These are phyloP conservation scores for Indicator maculatus DNA, from an alignment of 2,113 vertebrate species.

Conservation along the genomic window DNA sequence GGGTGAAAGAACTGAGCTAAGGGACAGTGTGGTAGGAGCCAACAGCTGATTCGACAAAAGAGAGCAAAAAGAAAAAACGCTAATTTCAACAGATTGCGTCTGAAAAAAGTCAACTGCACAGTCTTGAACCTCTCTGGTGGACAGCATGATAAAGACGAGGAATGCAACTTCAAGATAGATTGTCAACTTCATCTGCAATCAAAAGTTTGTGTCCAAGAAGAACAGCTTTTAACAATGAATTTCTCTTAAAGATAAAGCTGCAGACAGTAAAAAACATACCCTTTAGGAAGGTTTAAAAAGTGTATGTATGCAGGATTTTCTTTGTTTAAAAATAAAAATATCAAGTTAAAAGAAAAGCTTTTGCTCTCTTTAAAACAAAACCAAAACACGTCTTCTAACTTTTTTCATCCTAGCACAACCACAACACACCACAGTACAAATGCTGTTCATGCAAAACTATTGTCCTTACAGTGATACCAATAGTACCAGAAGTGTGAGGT, in stretches of 20 bases:
- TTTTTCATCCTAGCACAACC: neutral
- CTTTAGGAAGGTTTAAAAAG: neutral
- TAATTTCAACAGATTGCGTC: neutral
- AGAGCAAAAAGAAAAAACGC: neutral
- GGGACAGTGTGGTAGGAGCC: neutral
- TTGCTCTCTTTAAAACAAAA: neutral
- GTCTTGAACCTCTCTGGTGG: neutral
- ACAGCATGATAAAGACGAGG: neutral
- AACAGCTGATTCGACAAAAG: conserved; percentile 10
- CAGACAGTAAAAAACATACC: neutral
- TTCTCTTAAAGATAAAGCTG: conserved; percentile 8
- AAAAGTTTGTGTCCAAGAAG: neutral
- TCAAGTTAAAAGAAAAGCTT: neutral
- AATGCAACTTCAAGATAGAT: neutral
- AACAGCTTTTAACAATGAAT: conserved; percentile 9
- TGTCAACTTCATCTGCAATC: neutral
- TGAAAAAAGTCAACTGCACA: neutral
- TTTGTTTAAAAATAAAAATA: neutral
- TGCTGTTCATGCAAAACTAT: neutral
- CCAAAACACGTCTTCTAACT: neutral
- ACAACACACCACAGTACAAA: neutral
- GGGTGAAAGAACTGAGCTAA: neutral
- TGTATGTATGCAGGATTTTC: neutral
- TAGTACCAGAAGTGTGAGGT: neutral
- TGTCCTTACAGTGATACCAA: neutral